A percentile compares a stretch with the other conserved stretches of the same genome.
phyloP scores from a whole-genome alignment of 2,113 vertebrate species.

The Scortum barcoo region DNA sequence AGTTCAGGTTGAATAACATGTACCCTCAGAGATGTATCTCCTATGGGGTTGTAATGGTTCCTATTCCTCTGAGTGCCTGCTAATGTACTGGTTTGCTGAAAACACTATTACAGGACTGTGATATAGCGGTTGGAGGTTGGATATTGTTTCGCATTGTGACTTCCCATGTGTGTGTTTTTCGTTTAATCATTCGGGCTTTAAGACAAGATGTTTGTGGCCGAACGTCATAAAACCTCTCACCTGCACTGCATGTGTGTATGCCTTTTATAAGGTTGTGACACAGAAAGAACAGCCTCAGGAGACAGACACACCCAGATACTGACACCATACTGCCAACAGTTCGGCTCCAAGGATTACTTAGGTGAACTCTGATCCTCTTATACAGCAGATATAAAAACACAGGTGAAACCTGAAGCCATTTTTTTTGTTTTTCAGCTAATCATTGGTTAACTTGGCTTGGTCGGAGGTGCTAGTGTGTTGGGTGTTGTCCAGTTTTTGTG shows the following conservation, averaged over 20 bases:
- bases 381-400: background rate
- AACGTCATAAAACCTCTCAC: slow-evolving; percentile 17
- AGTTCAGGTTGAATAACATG: too few relatives aligned
- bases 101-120: background rate
- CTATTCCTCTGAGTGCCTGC: background rate
- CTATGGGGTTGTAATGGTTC: background rate
- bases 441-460: background rate
- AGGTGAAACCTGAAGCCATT: slow-evolving; percentile 12
- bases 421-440: slow-evolving; percentile 20
- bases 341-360: background rate
- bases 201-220: background rate
- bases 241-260: background rate
- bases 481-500: background rate
- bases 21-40: too few relatives aligned
- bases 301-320: slow-evolving; percentile 40
- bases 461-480: background rate
- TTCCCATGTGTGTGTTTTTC: background rate
- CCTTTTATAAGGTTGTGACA: background rate
- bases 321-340: slow-evolving; percentile 10
- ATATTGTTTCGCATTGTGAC: background rate
- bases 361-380: background rate
- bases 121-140: background rate
- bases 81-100: background rate
- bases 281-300: slow-evolving; percentile 19
- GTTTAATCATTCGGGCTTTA: background rate